Evolutionary conservation across 2,797 vertebrate genomes (phyloP), one percentile per base, ranked within the genome.

Genomic region (Alosa sapidissima): DNA sequence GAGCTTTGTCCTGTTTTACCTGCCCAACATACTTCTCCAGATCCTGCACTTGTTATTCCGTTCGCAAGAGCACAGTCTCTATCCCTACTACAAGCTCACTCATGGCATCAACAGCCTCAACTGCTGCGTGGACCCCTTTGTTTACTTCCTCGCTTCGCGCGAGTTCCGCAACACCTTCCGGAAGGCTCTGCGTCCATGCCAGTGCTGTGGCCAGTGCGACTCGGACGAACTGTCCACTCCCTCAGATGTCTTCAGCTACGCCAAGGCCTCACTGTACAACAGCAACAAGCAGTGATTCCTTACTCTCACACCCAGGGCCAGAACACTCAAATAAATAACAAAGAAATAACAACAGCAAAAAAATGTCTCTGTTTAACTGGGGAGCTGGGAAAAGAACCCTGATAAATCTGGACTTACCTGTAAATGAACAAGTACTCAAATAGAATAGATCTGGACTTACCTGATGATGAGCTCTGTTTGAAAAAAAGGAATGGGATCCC

Each of bases 121-220:
- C 54, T 90, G 90, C 83, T 93, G 90, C 82, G 91, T 94, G 82
- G 90, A 93, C 90, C 90, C 91, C 0, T 0, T 92, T 78, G 84
- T 92, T 86, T 94, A 91, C 89, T 94, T 89, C 62, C 90, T 90
- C 82, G 92, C 89, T 28, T 93, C 89, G 5, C 89, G 90, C 81
- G 85, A 89, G 47, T 93, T 94, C 86, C 87, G 90, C 82, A 83
- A 60, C 55, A 89, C 91, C 45, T 82, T 92, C 13, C 54, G 84
- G 83, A 51, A 45, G 2, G 13, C 45, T 55, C 58, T 87, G 16
- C 5, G 55, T 1, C 47, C 52, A 1, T 82, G 13, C 33, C 47
- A 49, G 65, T 88, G 84, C 84, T 90, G 85, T 85, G 62, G 89
- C 81, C 82, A 81, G 81, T 72, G 84, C 14, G 65, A 51, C 13